These are phyloP conservation scores for Actenoides hombroni DNA, from an alignment of 2,113 vertebrate genomes.

Conservation along the genomic window DNA sequence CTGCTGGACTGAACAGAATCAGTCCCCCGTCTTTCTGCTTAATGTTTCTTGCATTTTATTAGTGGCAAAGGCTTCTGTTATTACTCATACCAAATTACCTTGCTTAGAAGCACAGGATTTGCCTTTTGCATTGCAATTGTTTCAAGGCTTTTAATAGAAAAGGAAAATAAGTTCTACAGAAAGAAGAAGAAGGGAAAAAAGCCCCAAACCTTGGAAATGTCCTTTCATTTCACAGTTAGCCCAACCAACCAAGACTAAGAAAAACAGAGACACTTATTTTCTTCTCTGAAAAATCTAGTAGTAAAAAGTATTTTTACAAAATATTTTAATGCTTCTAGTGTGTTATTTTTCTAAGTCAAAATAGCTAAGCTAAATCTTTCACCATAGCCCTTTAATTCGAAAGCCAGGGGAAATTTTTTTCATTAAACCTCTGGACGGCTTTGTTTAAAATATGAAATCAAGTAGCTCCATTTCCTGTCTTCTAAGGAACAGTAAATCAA, in stretches of 20 bases:
- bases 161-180: conserved; percentile 33
- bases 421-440: conserved; percentile 67
- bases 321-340: conserved; percentile 35
- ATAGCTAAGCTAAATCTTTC: conserved; percentile 65
- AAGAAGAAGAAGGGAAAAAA: neutral
- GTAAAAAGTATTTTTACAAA: conserved; percentile 49
- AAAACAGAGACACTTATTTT: neutral
- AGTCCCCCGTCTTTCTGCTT: neutral
- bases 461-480: conserved; percentile 74
- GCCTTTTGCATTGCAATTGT: neutral
- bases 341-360: conserved; percentile 67
- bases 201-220: neutral
- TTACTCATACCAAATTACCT: neutral
- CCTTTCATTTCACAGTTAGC: neutral
- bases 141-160: conserved; percentile 44
- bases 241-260: neutral
- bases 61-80: neutral
- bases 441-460: conserved; percentile 71
- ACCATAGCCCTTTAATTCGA: conserved; percentile 61
- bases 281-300: neutral
- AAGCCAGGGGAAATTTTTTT: conserved; percentile 70
- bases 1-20: neutral
- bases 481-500: conserved; percentile 69
- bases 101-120: neutral
- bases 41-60: neutral